Percentiles rank a stretch among this genome's conserved stretches.
Conservation (phyloP, 2,888 invertebrate genomes). For the Phlogophora meticulosa region DNA sequence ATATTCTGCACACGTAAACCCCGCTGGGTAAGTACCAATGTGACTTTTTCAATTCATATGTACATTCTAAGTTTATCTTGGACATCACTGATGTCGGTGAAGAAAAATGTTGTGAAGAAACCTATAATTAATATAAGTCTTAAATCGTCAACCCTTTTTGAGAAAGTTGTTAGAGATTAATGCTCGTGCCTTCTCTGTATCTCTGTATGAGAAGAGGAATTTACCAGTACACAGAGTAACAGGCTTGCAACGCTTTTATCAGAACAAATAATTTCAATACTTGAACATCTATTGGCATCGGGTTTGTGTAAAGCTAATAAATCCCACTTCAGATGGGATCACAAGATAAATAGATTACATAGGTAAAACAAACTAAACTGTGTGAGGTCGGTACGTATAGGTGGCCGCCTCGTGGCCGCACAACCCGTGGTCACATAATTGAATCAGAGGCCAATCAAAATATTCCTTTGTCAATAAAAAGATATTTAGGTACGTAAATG, state of each 20-base stretch:
- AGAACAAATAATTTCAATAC: background rate
- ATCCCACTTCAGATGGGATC: slow-evolving; percentile 25
- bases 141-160: too few species aligned
- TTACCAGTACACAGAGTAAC: too few species aligned
- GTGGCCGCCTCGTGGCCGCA: slow-evolving; percentile 8
- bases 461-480: slow-evolving; percentile 13
- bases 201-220: too few species aligned
- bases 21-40: too few species aligned
- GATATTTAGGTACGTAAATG: background rate
- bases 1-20: background rate
- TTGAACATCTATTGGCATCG: background rate
- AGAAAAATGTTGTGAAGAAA: too few species aligned
- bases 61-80: too few species aligned
- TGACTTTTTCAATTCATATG: too few species aligned
- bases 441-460: slow-evolving; percentile 28
- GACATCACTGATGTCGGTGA: too few species aligned
- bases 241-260: too few species aligned
- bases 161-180: too few species aligned
- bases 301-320: slow-evolving; percentile 24
- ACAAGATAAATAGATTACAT: slow-evolving; percentile 38
- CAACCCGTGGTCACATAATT: slow-evolving; percentile 15
- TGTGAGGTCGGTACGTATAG: slow-evolving; percentile 4
- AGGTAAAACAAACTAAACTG: slow-evolving; percentile 32
- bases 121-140: too few species aligned
- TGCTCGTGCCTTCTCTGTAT: too few species aligned